Base-by-base conservation (phyloP, 2,797 vertebrate genomes). In the Gambusia yucatana region DNA sequence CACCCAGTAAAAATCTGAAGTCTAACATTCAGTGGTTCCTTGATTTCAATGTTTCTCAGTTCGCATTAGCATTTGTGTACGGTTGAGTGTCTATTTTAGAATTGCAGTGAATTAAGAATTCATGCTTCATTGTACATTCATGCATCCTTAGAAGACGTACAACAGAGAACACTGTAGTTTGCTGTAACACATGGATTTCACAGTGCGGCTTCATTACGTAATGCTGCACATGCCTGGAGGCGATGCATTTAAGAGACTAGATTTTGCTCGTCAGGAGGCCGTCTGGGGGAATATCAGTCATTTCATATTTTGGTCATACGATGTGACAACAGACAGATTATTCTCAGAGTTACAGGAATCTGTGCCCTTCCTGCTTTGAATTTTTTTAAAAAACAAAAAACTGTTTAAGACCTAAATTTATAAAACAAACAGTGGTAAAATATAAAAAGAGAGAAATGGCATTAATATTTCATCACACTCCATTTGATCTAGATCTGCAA, bases 301-400 rank as follows among this genome's bases (percentile, higher is more conserved):
- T 89, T 90, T 89, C 71, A 80, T 87, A 84, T 90, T 91, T 83
- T 77, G 88, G 82, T 87, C 85, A 89, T 87, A 73, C 28, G 10
- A 77, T 75, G 87, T 77, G 91, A 94, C 94, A 91, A 81, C 76
- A 81, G 82, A 80, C 86, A 86, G 87, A 91, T 80, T 85, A 92
- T 75, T 88, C 72, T 39, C 76, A 81, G 77, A 84, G 83, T 82
- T 88, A 88, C 87, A 76, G 87, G 75, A 79, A 77, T 84, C 76
- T 78, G 74, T 0, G 39, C 71, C 77, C 82, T 77, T 77, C 48
- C 55, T 28, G 61, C 74, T 80, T 80, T 79, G 47, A 80, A 79
- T 28, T 25, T 1, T 82, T 84, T 77, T 46, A 1, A 13, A 13
- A 44, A 44, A 44, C 0, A 8, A 41, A 20, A 59, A 73, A 70